Conservation (phyloP, 2,113 vertebrate genomes). For the Rhynchomys soricoides region DNA sequence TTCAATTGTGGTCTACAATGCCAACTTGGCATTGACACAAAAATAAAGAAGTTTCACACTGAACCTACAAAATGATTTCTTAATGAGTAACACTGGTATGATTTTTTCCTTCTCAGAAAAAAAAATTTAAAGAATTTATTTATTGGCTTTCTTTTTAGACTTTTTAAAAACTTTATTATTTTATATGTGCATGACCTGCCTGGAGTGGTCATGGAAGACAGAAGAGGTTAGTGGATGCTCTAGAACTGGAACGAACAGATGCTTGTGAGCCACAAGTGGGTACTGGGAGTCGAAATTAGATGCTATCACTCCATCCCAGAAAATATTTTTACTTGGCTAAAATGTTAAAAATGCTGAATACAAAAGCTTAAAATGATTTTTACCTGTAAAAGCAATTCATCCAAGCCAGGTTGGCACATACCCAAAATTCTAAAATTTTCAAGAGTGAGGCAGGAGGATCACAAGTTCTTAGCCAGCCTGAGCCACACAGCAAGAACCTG, state of each 20-base stretch:
- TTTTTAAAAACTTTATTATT: neutral
- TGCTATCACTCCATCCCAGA: neutral
- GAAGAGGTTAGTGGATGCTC: neutral
- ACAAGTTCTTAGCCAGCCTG: neutral
- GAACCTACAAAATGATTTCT: constrained; percentile 17
- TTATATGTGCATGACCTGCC: neutral
- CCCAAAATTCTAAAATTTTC: neutral
- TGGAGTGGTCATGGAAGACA: neutral
- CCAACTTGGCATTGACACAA: neutral
- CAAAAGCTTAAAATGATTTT: neutral
- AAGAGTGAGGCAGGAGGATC: neutral
- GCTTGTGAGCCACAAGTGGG: neutral
- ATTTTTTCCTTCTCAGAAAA: constrained; percentile 25
- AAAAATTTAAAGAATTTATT: neutral
- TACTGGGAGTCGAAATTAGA: neutral
- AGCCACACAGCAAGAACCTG: neutral
- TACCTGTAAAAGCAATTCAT: neutral
- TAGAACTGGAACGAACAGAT: neutral
- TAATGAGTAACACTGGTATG: neutral
- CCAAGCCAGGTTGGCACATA: neutral
- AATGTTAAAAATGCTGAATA: constrained; percentile 8
- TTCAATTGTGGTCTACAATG: constrained; percentile 49
- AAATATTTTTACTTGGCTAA: neutral
- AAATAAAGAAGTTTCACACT: neutral
- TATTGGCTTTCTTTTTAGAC: neutral